Base-by-base conservation (phyloP, 2,888 invertebrate genomes). In the Drosophila eohydei region DNA sequence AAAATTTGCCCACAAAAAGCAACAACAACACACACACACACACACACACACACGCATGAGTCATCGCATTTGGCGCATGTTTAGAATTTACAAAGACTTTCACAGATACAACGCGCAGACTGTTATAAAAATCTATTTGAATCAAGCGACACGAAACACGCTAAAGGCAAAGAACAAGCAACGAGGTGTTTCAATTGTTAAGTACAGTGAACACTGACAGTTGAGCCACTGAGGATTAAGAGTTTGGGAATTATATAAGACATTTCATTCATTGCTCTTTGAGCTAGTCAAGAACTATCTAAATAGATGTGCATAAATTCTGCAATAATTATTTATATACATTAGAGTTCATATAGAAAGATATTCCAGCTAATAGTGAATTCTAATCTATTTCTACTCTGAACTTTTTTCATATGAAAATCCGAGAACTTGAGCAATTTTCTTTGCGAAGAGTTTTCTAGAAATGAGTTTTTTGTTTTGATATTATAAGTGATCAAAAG, bases 41-140 rank as follows among this genome's bases (percentile, higher is more conserved):
- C 52, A 61, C 52, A 63, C 44, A 46, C 43, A 56, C 43, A 59
- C 34, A 26, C 34, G 72, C 58, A 79, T 85, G 84, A 85, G 79
- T 85, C 84, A 85, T 60, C 58, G 66, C 79, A 83, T 72, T 88
- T 85, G 84, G 88, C 84, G 88, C 88, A 88, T 83, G 83, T 86
- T 85, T 83, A 77, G 86, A 77, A 79, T 83, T 74, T 69, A 86
- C 86, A 80, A 82, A 83, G 62, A 57, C 76, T 61, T 66, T 51
- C 61, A 60, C 71, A 61, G 60, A 70, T 58, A 74, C 75, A 63
- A 57, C 68, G 32, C 30, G 67, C 48, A 68, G 59, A 28, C 75
- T 66, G 64, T 57, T 74, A 82, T 78, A 84, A 79, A 79, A 80
- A 68, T 88, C 71, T 78, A 79, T 80, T 74, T 70, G 68, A 78